Conservation (phyloP, 2,888 invertebrate genomes). For the Hydraecia micacea region DNA sequence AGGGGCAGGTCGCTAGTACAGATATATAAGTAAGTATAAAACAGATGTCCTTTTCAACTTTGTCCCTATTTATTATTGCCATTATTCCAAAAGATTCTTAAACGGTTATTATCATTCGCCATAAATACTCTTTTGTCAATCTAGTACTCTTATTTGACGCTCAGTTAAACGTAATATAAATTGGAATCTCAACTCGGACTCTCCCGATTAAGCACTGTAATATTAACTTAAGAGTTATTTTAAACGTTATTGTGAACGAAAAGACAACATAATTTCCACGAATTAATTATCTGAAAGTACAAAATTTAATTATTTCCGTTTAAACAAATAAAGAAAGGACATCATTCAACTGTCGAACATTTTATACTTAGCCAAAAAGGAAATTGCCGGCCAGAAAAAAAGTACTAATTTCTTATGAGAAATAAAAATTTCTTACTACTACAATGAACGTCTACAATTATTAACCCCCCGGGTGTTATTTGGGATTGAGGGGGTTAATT, state of each 20-base stretch:
- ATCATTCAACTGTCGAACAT: too few relatives aligned
- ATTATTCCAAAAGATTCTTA: constrained; percentile 2
- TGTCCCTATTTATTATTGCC: not conserved
- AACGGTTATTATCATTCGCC: not conserved
- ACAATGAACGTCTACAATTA: not conserved
- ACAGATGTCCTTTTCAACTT: not conserved
- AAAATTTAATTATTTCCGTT: not conserved
- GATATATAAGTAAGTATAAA: too few relatives aligned
- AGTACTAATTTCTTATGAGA: not conserved
- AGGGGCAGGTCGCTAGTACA: not conserved
- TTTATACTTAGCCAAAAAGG: too few relatives aligned
- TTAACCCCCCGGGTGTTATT: not conserved
- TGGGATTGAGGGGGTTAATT: too few relatives aligned
- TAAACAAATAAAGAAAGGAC: too few relatives aligned
- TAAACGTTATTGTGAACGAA: not conserved
- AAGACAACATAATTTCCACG: not conserved
- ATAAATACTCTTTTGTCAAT: not conserved
- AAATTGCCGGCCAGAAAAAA: not conserved
- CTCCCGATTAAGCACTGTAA: not conserved
- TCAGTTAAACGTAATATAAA: not conserved
- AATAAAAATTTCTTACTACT: too few relatives aligned
- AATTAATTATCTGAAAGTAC: not conserved
- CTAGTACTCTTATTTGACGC: constrained; percentile 13
- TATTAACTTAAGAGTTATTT: not conserved
- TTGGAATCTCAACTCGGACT: constrained; percentile 7